Evolutionary conservation across 1,140 invertebrate genomes (phyloP), one percentile per base, ranked within the genome.

Genomic region (Octopus bimaculoides): DNA sequence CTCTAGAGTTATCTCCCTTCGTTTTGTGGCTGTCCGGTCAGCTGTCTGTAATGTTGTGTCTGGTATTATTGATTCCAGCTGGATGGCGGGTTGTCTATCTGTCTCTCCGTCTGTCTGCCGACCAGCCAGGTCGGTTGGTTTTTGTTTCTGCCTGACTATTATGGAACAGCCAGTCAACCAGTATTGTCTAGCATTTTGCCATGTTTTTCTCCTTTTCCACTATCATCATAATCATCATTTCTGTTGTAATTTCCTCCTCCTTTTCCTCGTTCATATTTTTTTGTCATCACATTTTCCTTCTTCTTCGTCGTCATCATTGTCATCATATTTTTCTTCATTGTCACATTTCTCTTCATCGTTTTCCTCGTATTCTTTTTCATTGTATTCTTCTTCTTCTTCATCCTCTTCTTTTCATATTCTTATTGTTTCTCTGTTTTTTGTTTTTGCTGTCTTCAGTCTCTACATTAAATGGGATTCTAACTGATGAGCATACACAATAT

Each of bases 111-210:
- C 17, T 54, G 52, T 41, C 52, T 26, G 5, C 77, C 5, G 53
- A 17, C 78, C 76, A 17, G 17, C 53, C 52, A 52, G 17, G 20
- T 78, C 78, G 8, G 20, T 54, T 26, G 52, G 17, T 78, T 26
- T 78, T 20, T 54, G 17, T 78, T 26, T 78, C 26, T 55, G 17
- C 78, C 76, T 55, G 17, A 78, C 76, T 55, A n/a, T 79, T 20
- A 17, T 26, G 7, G 8, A 55, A 54, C 54, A 10, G 55, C 71
- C 54, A 8, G 53, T 56, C 41, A 14, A 14, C 77, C 69, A 17
- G 12, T 53, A 14, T 41, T 74, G 52, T 78, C 55, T 78, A 14
- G 1, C 54, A 71, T 53, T 76, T 54, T 77, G 10, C 54, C 54
- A 7, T 54, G 5, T 71, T 12, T 52, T 79, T 66, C 14, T 17